Conservation (phyloP, 2,888 invertebrate species). For the Cetonia aurata region DNA sequence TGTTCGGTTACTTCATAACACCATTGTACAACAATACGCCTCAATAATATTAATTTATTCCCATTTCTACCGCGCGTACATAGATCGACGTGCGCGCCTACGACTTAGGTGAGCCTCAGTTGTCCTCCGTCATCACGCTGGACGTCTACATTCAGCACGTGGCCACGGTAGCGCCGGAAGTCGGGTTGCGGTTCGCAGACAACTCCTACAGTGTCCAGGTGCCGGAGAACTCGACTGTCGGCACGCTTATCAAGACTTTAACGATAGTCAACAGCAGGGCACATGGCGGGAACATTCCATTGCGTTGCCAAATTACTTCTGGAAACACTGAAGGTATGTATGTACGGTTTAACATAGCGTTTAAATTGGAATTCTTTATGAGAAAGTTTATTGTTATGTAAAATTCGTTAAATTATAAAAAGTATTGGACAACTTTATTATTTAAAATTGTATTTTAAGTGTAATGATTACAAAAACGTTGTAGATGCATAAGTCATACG, state of each 20-base stretch:
- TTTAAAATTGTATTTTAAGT: too few relatives aligned
- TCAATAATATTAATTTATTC: constrained; percentile 32
- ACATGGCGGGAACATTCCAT: constrained; percentile 77
- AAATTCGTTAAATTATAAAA: too few relatives aligned
- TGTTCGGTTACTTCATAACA: neutral
- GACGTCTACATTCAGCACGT: constrained; percentile 88
- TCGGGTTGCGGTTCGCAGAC: constrained; percentile 89
- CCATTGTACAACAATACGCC: neutral
- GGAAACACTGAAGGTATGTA: constrained; percentile 80
- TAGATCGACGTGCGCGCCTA: constrained; percentile 88
- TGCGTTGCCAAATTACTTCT: constrained; percentile 83
- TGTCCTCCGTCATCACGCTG: constrained; percentile 85
- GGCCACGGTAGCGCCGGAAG: constrained; percentile 74
- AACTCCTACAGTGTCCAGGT: constrained; percentile 87
- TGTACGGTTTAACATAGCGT: neutral
- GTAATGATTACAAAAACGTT: too few relatives aligned
- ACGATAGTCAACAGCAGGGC: constrained; percentile 81
- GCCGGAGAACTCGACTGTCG: constrained; percentile 80
- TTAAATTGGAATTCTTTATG: too few relatives aligned
- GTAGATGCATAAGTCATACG: too few relatives aligned
- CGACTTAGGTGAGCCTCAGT: constrained; percentile 87
- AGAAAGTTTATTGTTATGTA: too few relatives aligned
- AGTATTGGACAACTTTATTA: too few relatives aligned
- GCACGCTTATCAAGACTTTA: constrained; percentile 77
- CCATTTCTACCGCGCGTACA: constrained; percentile 32